Percentiles rank a stretch among this genome's conserved stretches.
These are phyloP conservation scores for Anastatus disparis DNA, from an alignment of 1,140 invertebrate species.

Conservation along the genomic window DNA sequence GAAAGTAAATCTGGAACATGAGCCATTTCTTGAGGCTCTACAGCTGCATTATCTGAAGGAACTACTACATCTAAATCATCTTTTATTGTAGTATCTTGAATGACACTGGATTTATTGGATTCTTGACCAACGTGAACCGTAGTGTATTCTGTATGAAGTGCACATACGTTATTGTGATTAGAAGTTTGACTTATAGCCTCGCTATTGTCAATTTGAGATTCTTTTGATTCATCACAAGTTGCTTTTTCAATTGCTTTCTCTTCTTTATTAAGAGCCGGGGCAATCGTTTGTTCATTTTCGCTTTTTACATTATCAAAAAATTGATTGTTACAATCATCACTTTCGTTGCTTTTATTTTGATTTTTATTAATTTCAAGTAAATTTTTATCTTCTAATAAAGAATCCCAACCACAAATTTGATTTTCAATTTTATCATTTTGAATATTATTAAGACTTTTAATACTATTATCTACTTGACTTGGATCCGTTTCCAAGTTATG, in stretches of 20 bases:
- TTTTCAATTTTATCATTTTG: conserved; percentile 19
- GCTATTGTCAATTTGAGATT: neutral
- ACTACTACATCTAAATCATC: conserved; percentile 55
- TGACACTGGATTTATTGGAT: neutral
- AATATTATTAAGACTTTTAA: conserved; percentile 17
- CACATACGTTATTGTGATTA: conserved; percentile 48
- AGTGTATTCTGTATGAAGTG: conserved; percentile 32
- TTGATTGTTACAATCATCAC: conserved; percentile 5
- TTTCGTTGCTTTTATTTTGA: conserved; percentile 39
- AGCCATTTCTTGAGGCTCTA: conserved; percentile 59
- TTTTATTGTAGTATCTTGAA: neutral
- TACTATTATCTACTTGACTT: conserved; percentile 12
- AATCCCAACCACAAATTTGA: conserved; percentile 37
- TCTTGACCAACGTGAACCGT: neutral
- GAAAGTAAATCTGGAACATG: conserved; percentile 60
- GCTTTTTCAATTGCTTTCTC: neutral
- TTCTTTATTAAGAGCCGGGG: neutral
- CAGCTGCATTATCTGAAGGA: conserved; percentile 59
- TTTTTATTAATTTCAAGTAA: conserved; percentile 50
- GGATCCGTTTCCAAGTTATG: neutral
- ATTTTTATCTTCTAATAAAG: conserved; percentile 48
- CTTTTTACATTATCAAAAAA: conserved; percentile 44
- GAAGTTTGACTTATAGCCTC: conserved; percentile 33
- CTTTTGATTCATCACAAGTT: conserved; percentile 10
- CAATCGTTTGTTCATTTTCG: conserved; percentile 26